Percentiles rank a stretch among this genome's conserved stretches.
phyloP scores from a whole-genome alignment of 2,797 vertebrate genomes.

The Periophthalmus magnuspinnatus region DNA sequence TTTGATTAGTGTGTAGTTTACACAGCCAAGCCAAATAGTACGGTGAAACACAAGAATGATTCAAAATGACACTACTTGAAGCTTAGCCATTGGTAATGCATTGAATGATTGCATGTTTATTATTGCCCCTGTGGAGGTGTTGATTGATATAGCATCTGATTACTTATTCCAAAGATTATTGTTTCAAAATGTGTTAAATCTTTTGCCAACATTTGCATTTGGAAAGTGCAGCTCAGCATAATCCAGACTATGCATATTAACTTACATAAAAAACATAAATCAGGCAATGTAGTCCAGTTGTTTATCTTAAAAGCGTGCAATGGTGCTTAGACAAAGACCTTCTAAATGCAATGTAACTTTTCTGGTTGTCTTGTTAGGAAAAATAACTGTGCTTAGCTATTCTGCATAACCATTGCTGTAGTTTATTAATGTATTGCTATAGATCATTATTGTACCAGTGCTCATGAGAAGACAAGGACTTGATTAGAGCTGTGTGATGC shows the following conservation, averaged over 20 bases:
- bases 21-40: constrained; percentile 35
- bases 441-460: no score
- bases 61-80: neutral
- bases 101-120: neutral
- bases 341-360: neutral
- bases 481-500: no score
- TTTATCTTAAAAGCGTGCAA: neutral
- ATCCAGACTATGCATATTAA: neutral
- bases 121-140: neutral
- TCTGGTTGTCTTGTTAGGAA: no score
- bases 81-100: neutral
- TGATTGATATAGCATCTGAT: neutral
- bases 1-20: constrained; percentile 30
- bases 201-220: neutral
- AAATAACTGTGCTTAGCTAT: no score
- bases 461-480: no score
- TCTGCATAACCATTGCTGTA: no score
- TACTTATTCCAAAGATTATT: neutral
- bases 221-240: neutral
- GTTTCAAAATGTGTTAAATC: neutral
- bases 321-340: neutral
- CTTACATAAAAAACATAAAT: neutral
- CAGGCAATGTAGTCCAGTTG: neutral
- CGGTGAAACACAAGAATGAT: neutral
- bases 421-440: no score